These are phyloP conservation scores for Pandemis corylana DNA, from an alignment of 2,888 invertebrate genomes.

Conservation along the genomic window DNA sequence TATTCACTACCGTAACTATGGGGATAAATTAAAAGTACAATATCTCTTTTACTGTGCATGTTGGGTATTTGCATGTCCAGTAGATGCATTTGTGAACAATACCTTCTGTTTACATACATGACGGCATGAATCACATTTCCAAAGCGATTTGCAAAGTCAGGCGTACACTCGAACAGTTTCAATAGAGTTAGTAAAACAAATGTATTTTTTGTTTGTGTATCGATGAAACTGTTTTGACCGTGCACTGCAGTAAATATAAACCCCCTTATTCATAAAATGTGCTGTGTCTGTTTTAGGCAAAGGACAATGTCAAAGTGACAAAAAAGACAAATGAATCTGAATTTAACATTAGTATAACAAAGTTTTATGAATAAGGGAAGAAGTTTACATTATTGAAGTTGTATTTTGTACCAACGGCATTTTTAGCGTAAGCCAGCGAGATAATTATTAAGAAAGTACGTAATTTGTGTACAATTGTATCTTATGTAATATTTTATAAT, in stretches of 20 bases:
- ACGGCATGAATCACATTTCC: not conserved
- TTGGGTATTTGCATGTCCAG: not conserved
- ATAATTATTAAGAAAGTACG: slow-evolving; percentile 12
- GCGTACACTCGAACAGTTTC: not conserved
- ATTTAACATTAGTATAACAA: too few relatives aligned
- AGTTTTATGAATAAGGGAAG: too few relatives aligned
- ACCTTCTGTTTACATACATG: not conserved
- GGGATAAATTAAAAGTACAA: not conserved
- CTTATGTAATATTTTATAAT: slow-evolving; percentile 15
- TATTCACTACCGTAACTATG: not conserved
- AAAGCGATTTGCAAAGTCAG: not conserved
- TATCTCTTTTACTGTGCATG: not conserved
- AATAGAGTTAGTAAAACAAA: not conserved
- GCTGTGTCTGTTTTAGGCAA: too few relatives aligned
- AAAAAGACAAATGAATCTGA: too few relatives aligned
- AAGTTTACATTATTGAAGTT: not conserved
- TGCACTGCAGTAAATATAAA: not conserved
- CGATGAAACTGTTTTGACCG: not conserved
- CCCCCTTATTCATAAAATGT: too few relatives aligned
- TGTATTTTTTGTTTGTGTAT: too few relatives aligned
- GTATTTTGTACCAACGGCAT: not conserved
- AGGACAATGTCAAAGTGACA: too few relatives aligned
- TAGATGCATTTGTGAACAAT: not conserved
- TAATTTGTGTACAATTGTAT: slow-evolving; percentile 22
- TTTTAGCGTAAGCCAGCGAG: not conserved